Evolutionary conservation across 1,140 invertebrate genomes (phyloP).

Genomic region (Caenorhabditis inopinata): DNA sequence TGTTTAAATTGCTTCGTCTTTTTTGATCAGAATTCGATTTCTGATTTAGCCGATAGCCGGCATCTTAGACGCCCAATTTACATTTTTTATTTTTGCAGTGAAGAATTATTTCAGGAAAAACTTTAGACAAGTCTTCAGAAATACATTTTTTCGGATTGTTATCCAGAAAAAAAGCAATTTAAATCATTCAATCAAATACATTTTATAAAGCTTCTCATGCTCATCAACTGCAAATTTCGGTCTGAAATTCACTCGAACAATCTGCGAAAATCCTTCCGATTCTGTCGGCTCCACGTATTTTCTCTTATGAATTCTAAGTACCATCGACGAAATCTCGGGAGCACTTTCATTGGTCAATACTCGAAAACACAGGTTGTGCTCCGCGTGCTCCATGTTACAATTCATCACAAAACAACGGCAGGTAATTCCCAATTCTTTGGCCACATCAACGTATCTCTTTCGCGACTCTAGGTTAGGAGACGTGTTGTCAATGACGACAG

Average conservation of each 20-base stretch:
- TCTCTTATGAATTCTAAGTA: slow-evolving; percentile 37
- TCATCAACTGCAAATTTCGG: slow-evolving; percentile 35
- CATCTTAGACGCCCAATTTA: too few relatives aligned
- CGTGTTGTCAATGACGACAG: slow-evolving; percentile 42
- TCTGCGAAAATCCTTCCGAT: slow-evolving; percentile 12
- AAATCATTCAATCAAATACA: slow-evolving; percentile 38
- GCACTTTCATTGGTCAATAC: background rate
- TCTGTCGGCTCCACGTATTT: slow-evolving; percentile 17
- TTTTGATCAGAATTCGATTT: too few relatives aligned
- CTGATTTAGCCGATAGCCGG: too few relatives aligned
- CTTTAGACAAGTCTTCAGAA: too few relatives aligned
- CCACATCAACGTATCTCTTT: slow-evolving; percentile 26
- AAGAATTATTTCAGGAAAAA: too few relatives aligned
- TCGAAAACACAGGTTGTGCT: slow-evolving; percentile 36
- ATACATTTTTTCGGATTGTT: too few relatives aligned
- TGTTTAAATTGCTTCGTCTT: too few relatives aligned
- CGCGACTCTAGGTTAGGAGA: slow-evolving; percentile 40
- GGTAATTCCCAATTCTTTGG: background rate
- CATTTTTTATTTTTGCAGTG: too few relatives aligned
- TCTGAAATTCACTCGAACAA: slow-evolving; percentile 27
- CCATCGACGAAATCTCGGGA: slow-evolving; percentile 34
- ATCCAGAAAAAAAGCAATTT: too few relatives aligned
- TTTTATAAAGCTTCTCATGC: background rate
- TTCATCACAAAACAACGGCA: slow-evolving; percentile 42
- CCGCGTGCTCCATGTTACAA: slow-evolving; percentile 26